A percentile compares a stretch with the other conserved stretches of the same genome.
These are phyloP conservation scores for Dendrocopos noguchii DNA, from an alignment of 2,113 vertebrate genomes.

Conservation along the genomic window DNA sequence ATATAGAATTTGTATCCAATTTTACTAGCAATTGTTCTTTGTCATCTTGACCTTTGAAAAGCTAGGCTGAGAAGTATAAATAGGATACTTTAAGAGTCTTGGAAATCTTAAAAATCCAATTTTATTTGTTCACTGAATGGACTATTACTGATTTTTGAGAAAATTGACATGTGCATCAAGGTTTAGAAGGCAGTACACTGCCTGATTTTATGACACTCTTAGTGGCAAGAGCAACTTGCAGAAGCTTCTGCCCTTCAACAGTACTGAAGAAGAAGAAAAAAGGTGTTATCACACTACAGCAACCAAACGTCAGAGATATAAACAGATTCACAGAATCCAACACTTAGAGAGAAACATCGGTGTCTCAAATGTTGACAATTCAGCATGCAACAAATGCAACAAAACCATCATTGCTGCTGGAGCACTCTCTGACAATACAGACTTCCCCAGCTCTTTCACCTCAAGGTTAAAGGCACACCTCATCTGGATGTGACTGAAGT, in stretches of 20 bases:
- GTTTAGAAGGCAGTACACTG: too few relatives aligned
- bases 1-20: not conserved
- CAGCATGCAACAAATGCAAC: not conserved
- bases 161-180: not conserved
- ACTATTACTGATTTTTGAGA: not conserved
- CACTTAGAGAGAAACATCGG: not conserved
- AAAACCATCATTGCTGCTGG: not conserved
- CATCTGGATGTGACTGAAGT: not conserved
- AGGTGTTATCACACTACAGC: not conserved
- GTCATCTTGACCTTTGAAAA: not conserved
- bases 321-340: not conserved
- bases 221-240: not conserved
- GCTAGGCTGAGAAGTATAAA: not conserved
- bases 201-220: not conserved
- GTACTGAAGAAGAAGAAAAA: not conserved
- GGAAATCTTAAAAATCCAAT: not conserved
- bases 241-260: not conserved
- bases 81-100: not conserved
- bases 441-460: not conserved
- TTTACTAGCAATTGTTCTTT: not conserved
- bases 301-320: not conserved
- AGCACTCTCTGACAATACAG: not conserved
- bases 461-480: not conserved
- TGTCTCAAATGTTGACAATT: not conserved
- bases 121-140: not conserved